Percentiles rank a stretch among this genome's conserved stretches.
Conservation (phyloP, 2,888 invertebrate genomes). For the Crioceris asparagi region DNA sequence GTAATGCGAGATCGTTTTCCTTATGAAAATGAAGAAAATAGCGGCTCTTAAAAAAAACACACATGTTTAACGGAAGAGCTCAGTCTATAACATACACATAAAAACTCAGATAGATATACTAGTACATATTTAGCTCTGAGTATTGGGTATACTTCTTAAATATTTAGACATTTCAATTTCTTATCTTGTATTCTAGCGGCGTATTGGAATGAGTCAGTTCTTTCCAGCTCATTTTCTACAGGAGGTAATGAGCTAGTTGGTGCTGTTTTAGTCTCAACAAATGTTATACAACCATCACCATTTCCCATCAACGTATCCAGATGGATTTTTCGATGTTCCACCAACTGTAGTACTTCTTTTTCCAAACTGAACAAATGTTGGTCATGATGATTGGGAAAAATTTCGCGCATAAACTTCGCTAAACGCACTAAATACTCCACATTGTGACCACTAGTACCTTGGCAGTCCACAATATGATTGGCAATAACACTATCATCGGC, state of each 20-base stretch:
- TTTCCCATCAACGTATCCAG: constrained; percentile 44
- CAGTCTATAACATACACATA: too few relatives aligned
- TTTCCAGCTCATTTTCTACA: constrained; percentile 16
- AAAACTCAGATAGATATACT: too few relatives aligned
- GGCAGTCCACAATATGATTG: constrained; percentile 61
- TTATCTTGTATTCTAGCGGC: constrained; percentile 62
- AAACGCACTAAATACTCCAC: constrained; percentile 79
- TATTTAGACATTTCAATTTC: constrained; percentile 68
- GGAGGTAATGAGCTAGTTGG: constrained; percentile 11
- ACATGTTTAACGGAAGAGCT: too few relatives aligned
- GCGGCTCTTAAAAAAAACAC: too few relatives aligned
- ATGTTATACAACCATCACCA: constrained; percentile 33
- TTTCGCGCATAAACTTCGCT: constrained; percentile 69
- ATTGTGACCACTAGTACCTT: constrained; percentile 81
- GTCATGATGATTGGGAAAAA: constrained; percentile 64
- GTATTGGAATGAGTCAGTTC: constrained; percentile 51
- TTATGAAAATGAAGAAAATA: too few relatives aligned
- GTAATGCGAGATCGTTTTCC: too few relatives aligned
- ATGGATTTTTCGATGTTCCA: constrained; percentile 45
- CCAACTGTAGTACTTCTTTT: constrained; percentile 42
- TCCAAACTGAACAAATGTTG: constrained; percentile 72
- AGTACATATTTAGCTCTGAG: too few relatives aligned
- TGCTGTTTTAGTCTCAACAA: constrained; percentile 20
- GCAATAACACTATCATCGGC: constrained; percentile 69
- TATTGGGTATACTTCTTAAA: constrained; percentile 33